phyloP scores from a whole-genome alignment of 2,797 vertebrate genomes.

The Acomys russatus region DNA sequence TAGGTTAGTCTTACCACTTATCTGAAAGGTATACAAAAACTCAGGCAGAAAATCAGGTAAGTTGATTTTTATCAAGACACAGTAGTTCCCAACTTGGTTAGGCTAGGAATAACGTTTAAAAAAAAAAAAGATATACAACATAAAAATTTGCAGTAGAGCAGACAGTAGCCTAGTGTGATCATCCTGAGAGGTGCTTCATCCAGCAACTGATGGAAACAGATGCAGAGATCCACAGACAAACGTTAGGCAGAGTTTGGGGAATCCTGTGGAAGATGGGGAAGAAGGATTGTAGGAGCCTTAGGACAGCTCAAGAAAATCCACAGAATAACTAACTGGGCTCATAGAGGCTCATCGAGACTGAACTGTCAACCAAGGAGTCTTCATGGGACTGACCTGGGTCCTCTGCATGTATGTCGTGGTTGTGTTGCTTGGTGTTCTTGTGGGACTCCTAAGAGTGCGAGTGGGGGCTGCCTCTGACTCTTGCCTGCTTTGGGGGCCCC shows the following conservation, averaged over 20 bases:
- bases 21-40: conserved; percentile 56
- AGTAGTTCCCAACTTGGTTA: conserved; percentile 8
- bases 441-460: neutral
- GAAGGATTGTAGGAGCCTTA: neutral
- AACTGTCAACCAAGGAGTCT: neutral
- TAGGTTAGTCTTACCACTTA: conserved; percentile 67
- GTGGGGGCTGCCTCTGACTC: neutral
- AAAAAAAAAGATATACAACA: neutral
- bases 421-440: neutral
- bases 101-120: neutral
- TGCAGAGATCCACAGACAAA: neutral
- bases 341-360: neutral
- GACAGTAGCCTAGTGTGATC: neutral
- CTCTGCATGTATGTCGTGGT: neutral
- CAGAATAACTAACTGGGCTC: neutral
- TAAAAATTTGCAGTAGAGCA: neutral
- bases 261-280: neutral
- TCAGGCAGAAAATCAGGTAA: conserved; percentile 25
- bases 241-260: neutral
- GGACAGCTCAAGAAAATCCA: neutral
- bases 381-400: neutral
- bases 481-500: neutral
- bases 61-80: neutral
- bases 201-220: neutral
- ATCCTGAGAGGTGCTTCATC: neutral